Percentiles rank a stretch among this genome's conserved stretches.
Evolutionary conservation across 2,888 invertebrate genomes (phyloP).

Genomic region (Hirtodrosophila histrioides): DNA sequence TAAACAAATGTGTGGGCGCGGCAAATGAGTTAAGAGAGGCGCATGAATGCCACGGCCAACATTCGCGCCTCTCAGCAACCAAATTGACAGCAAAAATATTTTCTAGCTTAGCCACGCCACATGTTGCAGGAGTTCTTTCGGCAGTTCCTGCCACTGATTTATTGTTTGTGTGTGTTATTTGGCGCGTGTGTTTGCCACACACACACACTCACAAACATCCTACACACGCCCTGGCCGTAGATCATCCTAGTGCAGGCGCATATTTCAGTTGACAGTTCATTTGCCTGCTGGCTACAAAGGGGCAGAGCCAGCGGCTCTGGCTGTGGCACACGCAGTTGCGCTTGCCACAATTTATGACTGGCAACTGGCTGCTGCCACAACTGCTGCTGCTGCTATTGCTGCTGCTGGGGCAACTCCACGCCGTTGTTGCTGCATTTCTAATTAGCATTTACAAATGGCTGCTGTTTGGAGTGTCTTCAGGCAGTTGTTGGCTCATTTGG

Average conservation of each 20-base stretch:
- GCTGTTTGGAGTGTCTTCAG: slow-evolving; percentile 34
- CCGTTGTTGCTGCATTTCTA: slow-evolving; percentile 60
- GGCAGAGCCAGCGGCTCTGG: slow-evolving; percentile 1
- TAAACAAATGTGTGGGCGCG: slow-evolving; percentile 70
- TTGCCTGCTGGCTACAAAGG: slow-evolving; percentile 52
- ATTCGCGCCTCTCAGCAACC: slow-evolving; percentile 45
- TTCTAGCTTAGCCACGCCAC: slow-evolving; percentile 55
- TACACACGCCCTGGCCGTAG: slow-evolving; percentile 60
- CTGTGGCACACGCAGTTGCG: slow-evolving; percentile 19
- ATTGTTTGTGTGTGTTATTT: slow-evolving; percentile 65
- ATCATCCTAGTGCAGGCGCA: slow-evolving; percentile 53
- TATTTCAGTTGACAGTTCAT: slow-evolving; percentile 75
- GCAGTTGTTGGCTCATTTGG: slow-evolving; percentile 55
- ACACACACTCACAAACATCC: slow-evolving; percentile 42
- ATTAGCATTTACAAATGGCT: slow-evolving; percentile 75
- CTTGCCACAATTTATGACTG: slow-evolving; percentile 49
- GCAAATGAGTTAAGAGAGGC: slow-evolving; percentile 49
- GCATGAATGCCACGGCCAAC: slow-evolving; percentile 23
- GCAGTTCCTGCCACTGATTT: slow-evolving; percentile 45
- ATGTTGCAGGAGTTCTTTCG: slow-evolving; percentile 16
- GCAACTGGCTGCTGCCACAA: slow-evolving; percentile 3
- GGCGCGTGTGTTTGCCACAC: slow-evolving; percentile 55
- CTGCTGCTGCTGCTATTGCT: slow-evolving; percentile 12
- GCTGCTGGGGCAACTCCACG: slow-evolving; percentile 8
- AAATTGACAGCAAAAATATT: slow-evolving; percentile 69